Base-by-base conservation (phyloP, 2,797 vertebrate genomes). In the Sebastes ruberrimus region DNA sequence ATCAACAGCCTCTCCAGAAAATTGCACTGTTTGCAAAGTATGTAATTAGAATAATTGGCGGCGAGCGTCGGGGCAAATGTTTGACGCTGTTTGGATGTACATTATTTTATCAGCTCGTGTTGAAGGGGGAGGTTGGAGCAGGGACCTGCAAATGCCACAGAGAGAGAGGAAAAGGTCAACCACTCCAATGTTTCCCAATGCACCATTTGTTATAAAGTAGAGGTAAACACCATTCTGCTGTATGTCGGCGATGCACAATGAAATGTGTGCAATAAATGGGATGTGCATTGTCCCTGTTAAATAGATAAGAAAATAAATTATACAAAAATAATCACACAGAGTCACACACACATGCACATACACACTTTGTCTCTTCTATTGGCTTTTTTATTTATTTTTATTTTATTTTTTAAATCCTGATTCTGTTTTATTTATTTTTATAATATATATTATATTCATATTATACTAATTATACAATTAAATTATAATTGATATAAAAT, bases 11-110 rank as follows among this genome's bases (percentile, higher is more conserved):
- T 88, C 90, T 90, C 72, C 33, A 78, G 84, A 89, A 91, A 88
- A 89, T 78, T 77, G 83, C 82, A 84, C 74, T 60, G 84, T 86
- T 53, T 72, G 71, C 76, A 88, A 89, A 88, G 84, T 86, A 74
- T 86, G 81, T 84, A 90, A 92, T 93, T 93, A 90, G 52, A 91
- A 89, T 91, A 92, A 93, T 81, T 89, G 86, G 55, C 9, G 52
- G 55, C 7, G 52, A 88, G 78, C 68, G 68, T 38, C 20, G 14
- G 66, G 35, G 69, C 71, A 74, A 85, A 84, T 85, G 86, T 88
- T 88, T 84, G 69, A 80, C 74, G 11, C 32, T 68, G 62, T 81
- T 80, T 80, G 64, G 71, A 79, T 84, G 69, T 76, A 33, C 55
- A 75, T 87, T 80, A 76, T 81, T 81, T 80, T 82, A 82, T 84